Conservation (phyloP, 2,797 vertebrate genomes). For the Poeciliopsis turneri region DNA sequence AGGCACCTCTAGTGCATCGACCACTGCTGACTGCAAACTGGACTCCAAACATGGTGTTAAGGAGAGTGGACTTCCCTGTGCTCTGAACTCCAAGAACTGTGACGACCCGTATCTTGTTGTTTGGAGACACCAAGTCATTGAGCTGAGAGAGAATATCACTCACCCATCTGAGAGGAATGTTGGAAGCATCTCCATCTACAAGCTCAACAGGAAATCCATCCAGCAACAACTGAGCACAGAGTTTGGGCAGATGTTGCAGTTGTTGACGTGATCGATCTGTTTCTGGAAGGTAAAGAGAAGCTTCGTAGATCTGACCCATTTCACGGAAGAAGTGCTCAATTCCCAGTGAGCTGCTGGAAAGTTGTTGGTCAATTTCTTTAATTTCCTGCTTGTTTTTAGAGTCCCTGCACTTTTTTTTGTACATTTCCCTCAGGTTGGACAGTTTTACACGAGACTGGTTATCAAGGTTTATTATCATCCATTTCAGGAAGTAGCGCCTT, state of each 20-base stretch:
- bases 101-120: slow-evolving; percentile 76
- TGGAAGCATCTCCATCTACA: slow-evolving; percentile 83
- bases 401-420: slow-evolving; percentile 63
- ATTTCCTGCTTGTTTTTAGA: slow-evolving; percentile 62
- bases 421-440: slow-evolving; percentile 59
- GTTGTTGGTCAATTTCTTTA: slow-evolving; percentile 60
- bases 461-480: slow-evolving; percentile 83
- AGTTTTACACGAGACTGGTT: slow-evolving; percentile 65
- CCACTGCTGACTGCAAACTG: slow-evolving; percentile 84
- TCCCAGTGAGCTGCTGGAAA: slow-evolving; percentile 80
- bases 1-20: slow-evolving; percentile 78
- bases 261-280: slow-evolving; percentile 37
- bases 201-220: slow-evolving; percentile 84
- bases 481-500: slow-evolving; percentile 81
- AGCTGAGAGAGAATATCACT: slow-evolving; percentile 76
- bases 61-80: slow-evolving; percentile 79
- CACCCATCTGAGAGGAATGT: slow-evolving; percentile 81
- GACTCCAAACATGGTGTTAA: slow-evolving; percentile 83
- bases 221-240: slow-evolving; percentile 79
- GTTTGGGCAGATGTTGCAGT: slow-evolving; percentile 72
- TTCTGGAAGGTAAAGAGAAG: slow-evolving; percentile 69
- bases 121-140: slow-evolving; percentile 66
- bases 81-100: slow-evolving; percentile 81
- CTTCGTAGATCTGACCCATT: slow-evolving; percentile 85
- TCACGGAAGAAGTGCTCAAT: slow-evolving; percentile 84